phyloP scores from a whole-genome alignment of 2,888 invertebrate genomes.

The Bombylius major region DNA sequence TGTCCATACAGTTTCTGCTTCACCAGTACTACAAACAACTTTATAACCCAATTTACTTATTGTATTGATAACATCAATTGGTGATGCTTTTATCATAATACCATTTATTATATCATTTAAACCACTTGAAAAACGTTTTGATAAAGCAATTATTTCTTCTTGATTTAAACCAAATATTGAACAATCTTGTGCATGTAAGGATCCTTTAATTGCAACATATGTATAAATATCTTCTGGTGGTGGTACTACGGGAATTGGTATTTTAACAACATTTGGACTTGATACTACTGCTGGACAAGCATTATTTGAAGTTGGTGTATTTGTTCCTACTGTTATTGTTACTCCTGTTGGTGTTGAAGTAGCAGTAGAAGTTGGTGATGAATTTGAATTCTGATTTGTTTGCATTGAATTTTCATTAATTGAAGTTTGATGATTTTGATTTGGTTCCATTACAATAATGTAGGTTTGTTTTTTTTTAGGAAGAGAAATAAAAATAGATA shows the following conservation, averaged over 20 bases:
- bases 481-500: too few species aligned
- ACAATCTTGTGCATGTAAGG: slow-evolving; percentile 60
- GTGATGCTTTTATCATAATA: slow-evolving; percentile 53
- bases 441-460: background rate
- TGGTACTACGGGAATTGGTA: slow-evolving; percentile 35
- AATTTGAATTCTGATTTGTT: background rate
- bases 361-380: background rate
- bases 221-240: slow-evolving; percentile 46
- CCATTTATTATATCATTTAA: slow-evolving; percentile 57
- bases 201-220: slow-evolving; percentile 69
- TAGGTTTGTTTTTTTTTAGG: background rate
- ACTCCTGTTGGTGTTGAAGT: slow-evolving; percentile 10
- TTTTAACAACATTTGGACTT: slow-evolving; percentile 29
- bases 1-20: slow-evolving; percentile 73
- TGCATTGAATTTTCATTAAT: background rate
- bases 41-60: slow-evolving; percentile 66
- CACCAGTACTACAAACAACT: slow-evolving; percentile 65
- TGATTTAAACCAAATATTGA: slow-evolving; percentile 62
- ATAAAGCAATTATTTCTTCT: slow-evolving; percentile 56
- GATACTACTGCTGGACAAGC: slow-evolving; percentile 10
- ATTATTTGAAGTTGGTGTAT: background rate
- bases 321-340: slow-evolving; percentile 1
- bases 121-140: slow-evolving; percentile 54
- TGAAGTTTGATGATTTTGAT: background rate
- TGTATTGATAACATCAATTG: slow-evolving; percentile 58